Evolutionary conservation across 2,888 invertebrate genomes (phyloP), one percentile per base, ranked within the genome.

Genomic region (Amiota minor): DNA sequence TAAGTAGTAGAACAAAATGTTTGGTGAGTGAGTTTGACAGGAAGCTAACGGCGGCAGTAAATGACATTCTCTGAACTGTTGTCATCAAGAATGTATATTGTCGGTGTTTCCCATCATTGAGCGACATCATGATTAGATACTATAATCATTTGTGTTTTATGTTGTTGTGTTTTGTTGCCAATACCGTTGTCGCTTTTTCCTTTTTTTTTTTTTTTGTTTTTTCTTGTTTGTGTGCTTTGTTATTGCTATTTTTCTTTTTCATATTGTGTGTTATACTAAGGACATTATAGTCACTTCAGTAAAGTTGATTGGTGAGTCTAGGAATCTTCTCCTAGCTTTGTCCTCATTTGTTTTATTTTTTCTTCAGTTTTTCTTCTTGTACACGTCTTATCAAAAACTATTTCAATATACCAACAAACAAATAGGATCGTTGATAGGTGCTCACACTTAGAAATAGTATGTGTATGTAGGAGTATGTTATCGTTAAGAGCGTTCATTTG

Each of bases 71-170:
- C 81, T 83, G 83, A 83, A 84, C 84, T 83, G 80, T 81, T 85
- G 84, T 81, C 85, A 81, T 85, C 85, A 81, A 79, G 78, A 35
- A 35, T 35, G 35, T 81, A 81, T 80, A 82, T 78, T 82, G 81
- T 81, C 80, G 78, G 79, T 77, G 78, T 79, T 76, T 59, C 9
- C 12, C 62, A 46, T 16, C 69, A 23, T 67, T 77, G 75, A 78
- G 79, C 80, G 82, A 80, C 82, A 79, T 81, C 85, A 83, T 85
- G 86, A 85, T 86, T 84, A 85, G 85, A 82, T 85, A 81, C 79
- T 83, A 86, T 86, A 85, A 86, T 85, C 85, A 85, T 86, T 85
- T 85, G 86, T 80, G 82, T 85, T 85, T 85, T 83, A 83, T 85
- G 81, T 78, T 74, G 80, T 81, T 83, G 83, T 82, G 83, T 35